Evolutionary conservation across 2,888 invertebrate species (phyloP), one percentile per base, ranked within the genome.

Genomic region (Pharmacophagus antenor): DNA sequence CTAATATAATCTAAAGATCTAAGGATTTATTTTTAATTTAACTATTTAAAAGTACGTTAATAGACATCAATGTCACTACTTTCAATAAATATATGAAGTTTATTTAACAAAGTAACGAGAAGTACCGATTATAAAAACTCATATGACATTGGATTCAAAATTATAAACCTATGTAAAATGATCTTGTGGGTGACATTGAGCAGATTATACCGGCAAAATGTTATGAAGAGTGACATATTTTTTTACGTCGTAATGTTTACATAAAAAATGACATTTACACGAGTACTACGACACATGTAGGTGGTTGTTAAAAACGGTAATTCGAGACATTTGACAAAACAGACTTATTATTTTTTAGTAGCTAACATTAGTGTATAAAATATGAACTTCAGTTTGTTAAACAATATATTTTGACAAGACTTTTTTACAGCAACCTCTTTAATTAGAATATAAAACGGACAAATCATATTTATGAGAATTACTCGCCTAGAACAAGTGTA

Each of bases 201-300:
- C n/a, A 37, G n/a, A 37, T 20, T 37, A 37, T 15, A 37, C 51
- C 7, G n/a, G 21, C 25, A 12, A 37, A 12, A 15, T 51, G 31
- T 51, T 51, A 21, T 21, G 15, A n/a, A 18, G n/a, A 37, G 21
- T 21, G 7, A 22, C 51, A 21, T 31, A 27, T 4, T 18, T 31
- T 50, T 50, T 18, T 27, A 12, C 10, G 5, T 7, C 17, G 25
- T 25, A n/a, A 48, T 20, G 10, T 25, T n/a, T 10, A 31, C 27
- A 50, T 20, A 50, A 50, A 27, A 50, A 50, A 27, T 17, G 37
- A 37, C 15, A 37, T 37, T n/a, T n/a, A 37, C 37, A 37, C n/a
- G 22, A 7, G 1, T 7, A 47, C 20, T 21, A 46, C 20, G 12
- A 21, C 17, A 46, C 17, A 31, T 15, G 31, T 50, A 27, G 12